These are phyloP conservation scores for Diprion similis DNA, from an alignment of 1,140 invertebrate genomes.

Conservation along the genomic window DNA sequence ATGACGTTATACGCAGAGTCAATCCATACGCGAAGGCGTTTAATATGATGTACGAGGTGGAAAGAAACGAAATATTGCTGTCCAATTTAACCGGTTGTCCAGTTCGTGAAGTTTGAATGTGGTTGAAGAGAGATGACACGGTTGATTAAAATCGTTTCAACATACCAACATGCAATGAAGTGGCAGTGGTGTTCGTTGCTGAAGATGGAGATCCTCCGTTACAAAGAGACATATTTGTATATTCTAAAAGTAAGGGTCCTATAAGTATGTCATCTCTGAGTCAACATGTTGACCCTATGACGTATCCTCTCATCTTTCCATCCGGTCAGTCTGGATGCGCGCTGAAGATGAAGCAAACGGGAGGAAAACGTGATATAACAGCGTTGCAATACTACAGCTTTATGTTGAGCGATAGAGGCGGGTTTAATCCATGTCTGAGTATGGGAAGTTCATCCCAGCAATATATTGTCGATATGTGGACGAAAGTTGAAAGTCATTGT, in stretches of 20 bases:
- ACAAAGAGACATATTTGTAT: neutral
- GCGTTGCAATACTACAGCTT: conserved; percentile 26
- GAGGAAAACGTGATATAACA: conserved; percentile 18
- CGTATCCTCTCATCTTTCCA: neutral
- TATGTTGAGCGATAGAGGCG: conserved; percentile 16
- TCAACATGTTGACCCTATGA: too few relatives aligned
- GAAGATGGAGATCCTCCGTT: too few relatives aligned
- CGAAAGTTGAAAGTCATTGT: conserved; percentile 21
- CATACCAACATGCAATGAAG: too few relatives aligned
- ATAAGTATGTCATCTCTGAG: neutral
- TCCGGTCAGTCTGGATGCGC: conserved; percentile 3
- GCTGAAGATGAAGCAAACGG: conserved; percentile 10
- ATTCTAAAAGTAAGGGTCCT: neutral
- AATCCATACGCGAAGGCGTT: neutral
- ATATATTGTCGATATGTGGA: conserved; percentile 27
- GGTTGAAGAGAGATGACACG: neutral
- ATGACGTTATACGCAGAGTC: neutral
- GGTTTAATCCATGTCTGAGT: conserved; percentile 23
- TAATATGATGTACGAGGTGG: too few relatives aligned
- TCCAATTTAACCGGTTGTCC: neutral
- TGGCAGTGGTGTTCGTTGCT: too few relatives aligned
- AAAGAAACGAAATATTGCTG: neutral
- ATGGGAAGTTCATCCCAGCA: conserved; percentile 25
- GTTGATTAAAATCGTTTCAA: too few relatives aligned
- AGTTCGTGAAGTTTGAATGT: neutral